Base-by-base conservation (phyloP, 2,797 vertebrate genomes). In the Urosaurus nigricauda region DNA sequence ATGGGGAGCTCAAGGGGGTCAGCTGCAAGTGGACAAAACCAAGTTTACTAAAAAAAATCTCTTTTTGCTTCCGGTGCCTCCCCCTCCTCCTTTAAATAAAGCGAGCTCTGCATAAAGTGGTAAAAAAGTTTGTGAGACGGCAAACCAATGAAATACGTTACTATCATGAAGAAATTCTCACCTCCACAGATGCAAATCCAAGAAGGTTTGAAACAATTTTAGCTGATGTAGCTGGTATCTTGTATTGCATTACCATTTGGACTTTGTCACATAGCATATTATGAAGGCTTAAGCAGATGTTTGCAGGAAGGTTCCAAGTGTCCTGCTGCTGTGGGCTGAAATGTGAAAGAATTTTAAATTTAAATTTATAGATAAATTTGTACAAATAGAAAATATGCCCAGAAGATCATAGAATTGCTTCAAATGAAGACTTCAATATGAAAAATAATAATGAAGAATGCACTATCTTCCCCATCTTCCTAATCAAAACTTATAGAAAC, bases 211-310 rank as follows among this genome's bases (percentile, higher is more conserved):
- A 87, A 8, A 97, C 11, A 0, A 97, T 68, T 81, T 1, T 12
- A 2, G 95, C 93, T 40, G 96, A 96, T 24, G 95, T 51, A 51
- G 96, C 95, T 19, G 97, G 97, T 75, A 97, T 82, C 0, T 78
- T 29, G 37, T 53, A 82, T 2, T 0, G 79, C 0, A 0, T 0
- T 0, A 2, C n/a, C 2, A 0, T 0, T 43, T 12, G 17, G 0
- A 19, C 0, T 2, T 0, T 0, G 26, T 0, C 94, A 95, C 98
- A 98, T 88, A 97, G n/a, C 29, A 71, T 95, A 16, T 96, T 88
- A 0, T 99, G 95, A 43, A 99, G 93, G 71, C 79, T 96, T 81
- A 97, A 93, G 83, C 71, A 58, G 13, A 97, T 88, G 35, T 2
- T 58, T 51, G 98, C 16, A 91, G 96, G 98, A 40, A 83, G 79